Conservation (phyloP, 1,140 invertebrate species). For the Macrotrachela quadricornifera region DNA sequence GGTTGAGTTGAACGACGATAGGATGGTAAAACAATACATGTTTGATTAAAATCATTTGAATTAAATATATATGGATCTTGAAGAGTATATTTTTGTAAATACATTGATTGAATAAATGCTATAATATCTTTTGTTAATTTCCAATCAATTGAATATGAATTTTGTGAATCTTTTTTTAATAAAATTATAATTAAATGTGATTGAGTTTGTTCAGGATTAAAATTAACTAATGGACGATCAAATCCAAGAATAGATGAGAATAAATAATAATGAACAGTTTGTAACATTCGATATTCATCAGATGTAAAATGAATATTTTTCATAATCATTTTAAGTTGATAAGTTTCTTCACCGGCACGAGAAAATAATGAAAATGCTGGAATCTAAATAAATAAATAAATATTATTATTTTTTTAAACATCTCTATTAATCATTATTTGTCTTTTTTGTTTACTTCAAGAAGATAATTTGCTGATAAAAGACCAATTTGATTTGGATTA, state of each 20-base stretch:
- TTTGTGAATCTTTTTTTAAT: background rate
- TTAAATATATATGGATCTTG: slow-evolving; percentile 12
- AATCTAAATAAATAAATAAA: slow-evolving; percentile 39
- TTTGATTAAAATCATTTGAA: slow-evolving; percentile 38
- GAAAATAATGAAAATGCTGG: slow-evolving; percentile 93
- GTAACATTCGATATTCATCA: slow-evolving; percentile 44
- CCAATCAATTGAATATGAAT: slow-evolving; percentile 5
- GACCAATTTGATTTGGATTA: no score
- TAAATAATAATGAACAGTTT: slow-evolving; percentile 64
- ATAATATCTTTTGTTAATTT: background rate
- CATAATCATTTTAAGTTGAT: slow-evolving; percentile 41
- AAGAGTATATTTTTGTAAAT: slow-evolving; percentile 10
- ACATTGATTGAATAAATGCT: slow-evolving; percentile 9
- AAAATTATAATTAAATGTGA: background rate
- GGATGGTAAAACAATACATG: slow-evolving; percentile 64
- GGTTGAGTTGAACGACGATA: slow-evolving; percentile 78
- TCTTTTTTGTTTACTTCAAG: background rate
- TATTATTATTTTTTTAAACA: no score
- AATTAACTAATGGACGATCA: background rate
- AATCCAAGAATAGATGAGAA: slow-evolving; percentile 58
- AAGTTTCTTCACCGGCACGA: slow-evolving; percentile 76
- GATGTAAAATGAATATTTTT: slow-evolving; percentile 37
- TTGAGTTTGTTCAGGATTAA: background rate
- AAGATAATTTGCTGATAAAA: no score
- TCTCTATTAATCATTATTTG: background rate